Conservation (phyloP, 2,113 vertebrate genomes). For the Macrotis lagotis region DNA sequence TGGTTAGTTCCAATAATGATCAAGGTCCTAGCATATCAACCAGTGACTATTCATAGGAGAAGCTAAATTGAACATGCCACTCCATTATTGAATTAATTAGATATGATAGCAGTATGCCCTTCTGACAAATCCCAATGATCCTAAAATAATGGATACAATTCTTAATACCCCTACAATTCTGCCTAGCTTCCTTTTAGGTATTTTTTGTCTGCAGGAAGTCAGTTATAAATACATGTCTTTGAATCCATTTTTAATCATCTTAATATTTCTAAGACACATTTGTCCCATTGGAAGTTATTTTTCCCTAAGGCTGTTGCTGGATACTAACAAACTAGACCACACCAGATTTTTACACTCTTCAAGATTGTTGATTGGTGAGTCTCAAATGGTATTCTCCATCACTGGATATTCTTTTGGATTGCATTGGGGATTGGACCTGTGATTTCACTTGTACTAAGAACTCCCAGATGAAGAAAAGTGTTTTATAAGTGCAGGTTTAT, state of each 20-base stretch:
- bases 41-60: slow-evolving; percentile 35
- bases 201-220: not conserved
- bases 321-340: not conserved
- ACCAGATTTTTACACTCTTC: not conserved
- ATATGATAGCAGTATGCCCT: slow-evolving; percentile 22
- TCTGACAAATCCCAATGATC: slow-evolving; percentile 9
- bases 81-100: slow-evolving; percentile 55
- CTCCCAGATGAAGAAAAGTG: not conserved
- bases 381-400: not conserved
- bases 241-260: not conserved
- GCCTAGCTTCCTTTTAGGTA: not conserved
- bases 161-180: slow-evolving; percentile 25
- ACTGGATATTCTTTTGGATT: not conserved
- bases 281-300: not conserved
- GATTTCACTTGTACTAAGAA: not conserved
- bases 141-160: not conserved
- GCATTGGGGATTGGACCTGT: not conserved
- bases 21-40: not conserved
- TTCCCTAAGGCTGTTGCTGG: not conserved
- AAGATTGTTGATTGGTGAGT: not conserved
- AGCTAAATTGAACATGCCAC: slow-evolving; percentile 64
- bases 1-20: not conserved
- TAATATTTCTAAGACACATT: not conserved
- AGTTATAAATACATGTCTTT: not conserved
- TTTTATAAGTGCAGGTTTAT: not conserved